phyloP scores from a whole-genome alignment of 2,888 invertebrate genomes.

The Heliconius hortense region DNA sequence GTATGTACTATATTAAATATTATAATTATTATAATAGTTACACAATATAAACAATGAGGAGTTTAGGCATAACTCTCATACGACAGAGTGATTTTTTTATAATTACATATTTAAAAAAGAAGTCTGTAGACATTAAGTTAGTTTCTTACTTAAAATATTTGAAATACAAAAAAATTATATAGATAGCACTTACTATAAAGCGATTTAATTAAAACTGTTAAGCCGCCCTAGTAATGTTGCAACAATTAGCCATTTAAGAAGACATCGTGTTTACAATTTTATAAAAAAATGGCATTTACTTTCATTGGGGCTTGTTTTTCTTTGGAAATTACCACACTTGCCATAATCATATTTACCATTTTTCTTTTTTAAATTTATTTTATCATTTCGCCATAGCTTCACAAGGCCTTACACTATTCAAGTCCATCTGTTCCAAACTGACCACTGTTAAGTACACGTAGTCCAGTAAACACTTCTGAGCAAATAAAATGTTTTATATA shows the following conservation, averaged over 20 bases:
- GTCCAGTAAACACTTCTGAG: neutral
- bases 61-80: neutral
- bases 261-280: neutral
- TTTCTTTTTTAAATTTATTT: neutral
- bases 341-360: neutral
- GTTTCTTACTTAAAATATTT: neutral
- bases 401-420: neutral
- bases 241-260: neutral
- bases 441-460: constrained; percentile 12
- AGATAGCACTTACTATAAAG: neutral
- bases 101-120: neutral
- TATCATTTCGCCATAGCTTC: neutral
- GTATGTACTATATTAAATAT: neutral
- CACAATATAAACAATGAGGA: neutral
- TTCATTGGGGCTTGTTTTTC: neutral
- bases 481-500: constrained; percentile 17
- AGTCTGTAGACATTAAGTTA: constrained; percentile 3
- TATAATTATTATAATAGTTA: neutral
- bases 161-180: neutral
- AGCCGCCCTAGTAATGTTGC: neutral
- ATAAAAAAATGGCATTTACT: neutral
- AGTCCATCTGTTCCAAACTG: constrained; percentile 5
- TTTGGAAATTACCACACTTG: neutral
- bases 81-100: neutral
- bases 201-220: neutral